These are phyloP conservation scores for Pomacea maculata DNA, from an alignment of 1,140 invertebrate species.

Conservation along the genomic window DNA sequence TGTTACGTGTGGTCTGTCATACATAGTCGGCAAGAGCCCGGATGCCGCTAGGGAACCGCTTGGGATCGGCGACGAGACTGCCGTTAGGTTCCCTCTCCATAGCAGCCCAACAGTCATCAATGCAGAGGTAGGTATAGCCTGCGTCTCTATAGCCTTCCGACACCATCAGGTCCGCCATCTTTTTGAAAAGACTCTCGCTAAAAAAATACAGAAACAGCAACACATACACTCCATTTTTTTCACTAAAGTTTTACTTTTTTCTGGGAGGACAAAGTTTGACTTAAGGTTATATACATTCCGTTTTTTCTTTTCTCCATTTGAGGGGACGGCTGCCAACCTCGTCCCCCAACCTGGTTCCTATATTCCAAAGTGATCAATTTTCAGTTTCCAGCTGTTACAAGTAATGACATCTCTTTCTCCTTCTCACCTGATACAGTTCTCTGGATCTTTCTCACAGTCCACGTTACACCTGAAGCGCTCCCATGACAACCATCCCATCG, in stretches of 20 bases:
- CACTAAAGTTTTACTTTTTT: background rate
- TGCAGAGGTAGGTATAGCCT: constrained; percentile 93
- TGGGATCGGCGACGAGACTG: constrained; percentile 79
- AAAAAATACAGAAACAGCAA: constrained; percentile 29
- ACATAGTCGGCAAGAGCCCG: constrained; percentile 91
- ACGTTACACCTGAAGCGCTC: constrained; percentile 61
- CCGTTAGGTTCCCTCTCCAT: constrained; percentile 79
- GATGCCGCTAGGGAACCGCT: constrained; percentile 91
- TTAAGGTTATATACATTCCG: background rate
- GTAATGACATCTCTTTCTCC: background rate
- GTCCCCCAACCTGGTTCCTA: background rate
- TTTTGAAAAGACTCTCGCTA: constrained; percentile 90
- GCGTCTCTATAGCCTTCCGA: constrained; percentile 87
- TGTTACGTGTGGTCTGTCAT: constrained; percentile 61
- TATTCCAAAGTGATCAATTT: background rate
- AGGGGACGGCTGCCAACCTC: too few relatives aligned
- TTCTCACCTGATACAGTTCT: constrained; percentile 61
- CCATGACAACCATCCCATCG: constrained; percentile 66
- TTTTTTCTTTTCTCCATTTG: background rate
- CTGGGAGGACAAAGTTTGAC: background rate
- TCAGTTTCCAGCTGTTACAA: background rate
- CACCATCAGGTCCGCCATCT: constrained; percentile 90
- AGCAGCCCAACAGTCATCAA: constrained; percentile 96
- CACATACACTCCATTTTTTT: background rate
- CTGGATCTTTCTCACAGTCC: constrained; percentile 61